Base-by-base conservation (phyloP, 2,113 vertebrate genomes). In the Otis tarda region DNA sequence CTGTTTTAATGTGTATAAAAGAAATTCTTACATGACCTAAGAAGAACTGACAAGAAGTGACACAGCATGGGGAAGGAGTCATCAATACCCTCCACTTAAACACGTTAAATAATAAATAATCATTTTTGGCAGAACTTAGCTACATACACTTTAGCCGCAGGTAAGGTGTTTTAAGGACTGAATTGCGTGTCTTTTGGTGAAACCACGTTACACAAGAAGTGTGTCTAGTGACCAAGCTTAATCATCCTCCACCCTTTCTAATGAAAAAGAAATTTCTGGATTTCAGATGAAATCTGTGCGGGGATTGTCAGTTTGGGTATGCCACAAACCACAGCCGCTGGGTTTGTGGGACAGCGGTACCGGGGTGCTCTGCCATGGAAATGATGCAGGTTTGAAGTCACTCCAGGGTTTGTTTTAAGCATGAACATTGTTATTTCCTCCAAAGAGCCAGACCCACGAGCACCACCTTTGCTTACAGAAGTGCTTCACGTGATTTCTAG, bases 1-100 rank as follows among this genome's bases (percentile, higher is more conserved):
- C 96, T 97, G 68, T 95, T 94, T 92, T 63, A 11, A 67, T 55
- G 84, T 84, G 73, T 93, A 95, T 41, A 83, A 95, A 96, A 95
- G 61, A 85, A 85, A 55, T 52, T 45, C 59, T 90, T n/a, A 49
- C 0, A 31, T 60, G 79, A 92, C 87, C 91, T 94, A 81, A 75
- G 96, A 91, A 73, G 84, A 90, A 81, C 47, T 0, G 30, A 94
- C 45, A 18, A 75, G 81, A 87, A 94, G 80, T 95, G 95, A 91
- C 85, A 71, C 86, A 89, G 73, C 61, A 61, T 12, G 43, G 92
- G 77, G 57, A 63, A 33, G 35, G 89, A 67, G 77, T 33, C 89
- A 57, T 56, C 76, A 3, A 31, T 8, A 39, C 68, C 89, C 52
- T 87, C 80, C 86, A 7, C 77, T 88, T 18, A 4, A 76, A 92